A percentile compares a stretch with the other conserved stretches of the same genome.
Conservation (phyloP, 2,113 vertebrate species). For the Zosterops japonicus region DNA sequence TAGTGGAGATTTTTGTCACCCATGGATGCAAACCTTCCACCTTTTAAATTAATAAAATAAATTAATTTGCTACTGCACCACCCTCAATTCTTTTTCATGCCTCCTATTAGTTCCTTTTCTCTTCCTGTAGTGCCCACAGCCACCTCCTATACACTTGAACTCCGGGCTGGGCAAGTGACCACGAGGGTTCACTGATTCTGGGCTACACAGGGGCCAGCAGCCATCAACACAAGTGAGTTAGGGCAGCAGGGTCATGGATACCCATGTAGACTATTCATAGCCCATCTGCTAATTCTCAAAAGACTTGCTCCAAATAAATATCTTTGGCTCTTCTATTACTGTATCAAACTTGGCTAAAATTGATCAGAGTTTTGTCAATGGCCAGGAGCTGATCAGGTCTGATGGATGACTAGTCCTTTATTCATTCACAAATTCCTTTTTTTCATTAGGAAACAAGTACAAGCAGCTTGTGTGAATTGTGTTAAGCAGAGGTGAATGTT, state of each 20-base stretch:
- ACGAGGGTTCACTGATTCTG: background rate
- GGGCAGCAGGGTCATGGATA: background rate
- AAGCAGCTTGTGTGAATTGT: background rate
- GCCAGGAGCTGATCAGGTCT: background rate
- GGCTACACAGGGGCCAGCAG: background rate
- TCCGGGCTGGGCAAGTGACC: background rate
- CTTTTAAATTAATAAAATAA: background rate
- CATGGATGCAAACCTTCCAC: background rate
- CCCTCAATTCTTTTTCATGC: background rate
- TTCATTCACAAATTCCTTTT: background rate
- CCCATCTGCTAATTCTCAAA: background rate
- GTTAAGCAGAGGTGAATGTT: background rate
- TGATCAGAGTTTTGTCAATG: background rate
- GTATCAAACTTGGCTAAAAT: background rate
- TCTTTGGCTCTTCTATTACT: background rate
- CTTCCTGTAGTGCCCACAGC: background rate
- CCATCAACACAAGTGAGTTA: background rate
- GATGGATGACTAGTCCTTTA: background rate
- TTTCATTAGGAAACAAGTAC: background rate
- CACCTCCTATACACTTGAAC: background rate
- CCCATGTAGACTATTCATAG: rapidly evolving
- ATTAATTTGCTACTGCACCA: background rate
- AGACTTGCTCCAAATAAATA: background rate
- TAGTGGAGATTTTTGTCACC: background rate
- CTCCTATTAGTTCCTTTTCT: background rate